Evolutionary conservation across 2,888 invertebrate genomes (phyloP).

Genomic region (Chymomyza amoena): DNA sequence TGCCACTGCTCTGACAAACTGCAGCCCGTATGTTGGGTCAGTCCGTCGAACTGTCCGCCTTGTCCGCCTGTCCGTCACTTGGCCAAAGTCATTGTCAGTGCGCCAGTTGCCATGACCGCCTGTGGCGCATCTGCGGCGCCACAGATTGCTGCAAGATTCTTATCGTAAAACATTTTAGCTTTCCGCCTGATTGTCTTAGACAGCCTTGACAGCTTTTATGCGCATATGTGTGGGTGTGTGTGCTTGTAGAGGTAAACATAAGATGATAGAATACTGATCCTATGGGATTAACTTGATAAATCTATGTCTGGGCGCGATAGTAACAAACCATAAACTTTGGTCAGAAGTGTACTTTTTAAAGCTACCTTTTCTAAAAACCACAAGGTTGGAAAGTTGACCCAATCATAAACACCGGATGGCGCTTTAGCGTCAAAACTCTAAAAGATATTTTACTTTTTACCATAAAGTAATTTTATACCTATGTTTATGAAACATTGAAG

Average conservation of each 20-base stretch:
- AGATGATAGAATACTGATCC: neutral
- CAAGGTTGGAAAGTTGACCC: too few relatives aligned
- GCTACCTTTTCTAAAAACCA: too few relatives aligned
- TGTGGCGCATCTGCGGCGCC: neutral
- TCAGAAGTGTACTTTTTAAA: neutral
- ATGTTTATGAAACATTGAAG: too few relatives aligned
- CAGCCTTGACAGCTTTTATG: neutral
- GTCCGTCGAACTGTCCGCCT: neutral
- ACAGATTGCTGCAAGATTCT: neutral
- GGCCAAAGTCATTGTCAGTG: neutral
- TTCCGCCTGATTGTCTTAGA: constrained; percentile 5
- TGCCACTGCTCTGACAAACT: neutral
- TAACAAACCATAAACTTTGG: neutral
- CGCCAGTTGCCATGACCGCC: neutral
- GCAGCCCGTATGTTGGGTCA: neutral
- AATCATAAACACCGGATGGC: too few relatives aligned
- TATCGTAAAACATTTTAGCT: neutral
- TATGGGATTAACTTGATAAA: neutral
- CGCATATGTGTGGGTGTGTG: neutral
- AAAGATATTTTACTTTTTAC: too few relatives aligned
- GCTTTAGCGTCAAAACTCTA: too few relatives aligned
- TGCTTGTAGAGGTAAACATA: neutral
- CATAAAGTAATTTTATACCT: too few relatives aligned
- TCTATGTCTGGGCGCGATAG: neutral
- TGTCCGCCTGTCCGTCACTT: neutral